A percentile compares a stretch with the other conserved stretches of the same genome.
Conservation (phyloP, 2,113 vertebrate genomes). For the Notechis scutatus region DNA sequence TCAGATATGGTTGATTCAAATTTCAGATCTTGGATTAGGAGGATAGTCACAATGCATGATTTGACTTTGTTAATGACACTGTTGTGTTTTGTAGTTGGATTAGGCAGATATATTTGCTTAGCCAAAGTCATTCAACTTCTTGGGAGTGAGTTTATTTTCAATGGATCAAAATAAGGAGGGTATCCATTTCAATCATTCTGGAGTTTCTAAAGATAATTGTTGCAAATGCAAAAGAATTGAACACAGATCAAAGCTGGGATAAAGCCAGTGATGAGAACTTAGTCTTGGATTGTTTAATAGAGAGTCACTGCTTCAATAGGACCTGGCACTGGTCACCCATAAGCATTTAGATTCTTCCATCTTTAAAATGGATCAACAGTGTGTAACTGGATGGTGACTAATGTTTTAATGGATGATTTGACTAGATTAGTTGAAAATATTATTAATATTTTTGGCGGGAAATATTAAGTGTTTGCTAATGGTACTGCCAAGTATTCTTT, state of each 20-base stretch:
- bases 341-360: constrained; percentile 26
- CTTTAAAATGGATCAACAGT: constrained; percentile 26
- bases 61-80: not conserved
- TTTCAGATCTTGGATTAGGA: constrained; percentile 20
- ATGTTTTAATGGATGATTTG: constrained; percentile 28
- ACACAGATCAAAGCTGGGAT: not conserved
- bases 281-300: not conserved
- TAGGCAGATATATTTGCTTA: not conserved
- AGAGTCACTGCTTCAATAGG: not conserved
- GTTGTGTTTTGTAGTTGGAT: not conserved
- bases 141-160: not conserved
- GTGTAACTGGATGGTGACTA: not conserved
- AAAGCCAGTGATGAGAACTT: too few species aligned
- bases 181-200: constrained; percentile 9
- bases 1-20: constrained; percentile 3
- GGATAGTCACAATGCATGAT: not conserved
- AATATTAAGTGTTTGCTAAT: not conserved
- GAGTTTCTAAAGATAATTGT: constrained; percentile 37
- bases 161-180: not conserved
- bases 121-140: constrained; percentile 1
- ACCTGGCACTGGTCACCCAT: not conserved
- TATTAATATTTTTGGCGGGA: constrained; percentile 10
- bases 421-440: constrained; percentile 36
- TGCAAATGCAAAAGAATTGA: not conserved
- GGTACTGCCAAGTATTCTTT: not conserved